Percentiles rank a stretch among this genome's conserved stretches.
These are phyloP conservation scores for Pygoscelis adeliae DNA, from an alignment of 2,113 vertebrate species.

Conservation along the genomic window DNA sequence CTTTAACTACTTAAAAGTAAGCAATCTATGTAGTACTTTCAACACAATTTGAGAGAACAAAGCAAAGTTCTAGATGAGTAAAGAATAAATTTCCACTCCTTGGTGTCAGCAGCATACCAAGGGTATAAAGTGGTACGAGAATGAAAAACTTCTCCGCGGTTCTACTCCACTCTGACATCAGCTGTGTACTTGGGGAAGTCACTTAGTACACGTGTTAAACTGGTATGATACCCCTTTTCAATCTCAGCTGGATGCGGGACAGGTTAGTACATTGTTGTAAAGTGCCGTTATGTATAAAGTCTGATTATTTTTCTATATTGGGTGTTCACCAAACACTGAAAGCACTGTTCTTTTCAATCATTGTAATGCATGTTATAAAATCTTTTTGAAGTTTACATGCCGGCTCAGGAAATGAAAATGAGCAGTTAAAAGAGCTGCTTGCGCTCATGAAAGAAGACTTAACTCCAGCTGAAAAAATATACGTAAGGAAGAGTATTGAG, in stretches of 20 bases:
- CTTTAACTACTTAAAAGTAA: background rate
- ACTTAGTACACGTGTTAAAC: background rate
- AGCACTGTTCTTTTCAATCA: background rate
- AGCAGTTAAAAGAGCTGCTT: conserved; percentile 78
- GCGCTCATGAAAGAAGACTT: conserved; percentile 78
- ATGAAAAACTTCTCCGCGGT: background rate
- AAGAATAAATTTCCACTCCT: background rate
- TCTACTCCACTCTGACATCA: background rate
- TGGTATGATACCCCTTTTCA: no score
- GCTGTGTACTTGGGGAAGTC: background rate
- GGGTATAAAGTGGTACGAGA: background rate
- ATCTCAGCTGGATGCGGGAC: background rate
- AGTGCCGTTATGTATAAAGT: background rate
- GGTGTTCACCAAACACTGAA: background rate
- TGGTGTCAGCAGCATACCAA: background rate
- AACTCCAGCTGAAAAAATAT: conserved; percentile 69
- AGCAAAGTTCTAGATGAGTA: background rate
- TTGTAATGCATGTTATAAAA: background rate
- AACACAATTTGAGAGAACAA: background rate
- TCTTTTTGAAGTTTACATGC: conserved; percentile 74
- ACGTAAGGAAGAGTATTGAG: conserved; percentile 78
- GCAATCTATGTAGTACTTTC: background rate
- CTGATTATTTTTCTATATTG: background rate
- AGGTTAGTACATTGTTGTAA: background rate
- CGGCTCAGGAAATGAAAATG: conserved; percentile 75